These are phyloP conservation scores for Pseudococcus jackbeardsleyi DNA, from an alignment of 2,888 invertebrate genomes.

Conservation along the genomic window DNA sequence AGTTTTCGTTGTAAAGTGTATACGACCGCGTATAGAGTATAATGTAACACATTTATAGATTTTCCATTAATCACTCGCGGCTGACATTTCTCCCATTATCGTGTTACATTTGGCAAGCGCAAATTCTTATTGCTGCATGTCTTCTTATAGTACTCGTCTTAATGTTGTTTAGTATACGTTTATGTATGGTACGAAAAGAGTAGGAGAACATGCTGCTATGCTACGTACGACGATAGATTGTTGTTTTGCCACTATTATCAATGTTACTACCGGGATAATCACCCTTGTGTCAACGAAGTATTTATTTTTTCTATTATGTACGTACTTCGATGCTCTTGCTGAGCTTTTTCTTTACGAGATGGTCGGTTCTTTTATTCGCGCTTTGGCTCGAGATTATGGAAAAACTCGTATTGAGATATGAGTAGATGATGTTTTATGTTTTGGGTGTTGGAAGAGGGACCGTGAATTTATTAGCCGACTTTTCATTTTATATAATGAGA, in stretches of 20 bases:
- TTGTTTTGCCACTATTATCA: slow-evolving; percentile 57
- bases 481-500: no score
- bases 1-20: background rate
- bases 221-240: background rate
- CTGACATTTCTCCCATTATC: slow-evolving; percentile 64
- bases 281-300: slow-evolving; percentile 61
- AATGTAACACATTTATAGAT: slow-evolving; percentile 65
- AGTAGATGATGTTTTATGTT: no score
- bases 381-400: no score
- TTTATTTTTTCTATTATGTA: background rate
- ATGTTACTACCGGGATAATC: slow-evolving; percentile 58
- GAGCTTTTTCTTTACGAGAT: background rate
- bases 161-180: slow-evolving; percentile 54
- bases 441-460: no score
- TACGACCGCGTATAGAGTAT: slow-evolving; percentile 19
- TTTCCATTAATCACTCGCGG: slow-evolving; percentile 63
- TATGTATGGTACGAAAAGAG: background rate
- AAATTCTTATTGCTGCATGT: slow-evolving; percentile 58
- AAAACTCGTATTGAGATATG: no score
- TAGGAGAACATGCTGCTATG: background rate
- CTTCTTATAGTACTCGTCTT: slow-evolving; percentile 62
- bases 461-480: no score
- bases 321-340: background rate
- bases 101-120: slow-evolving; percentile 61
- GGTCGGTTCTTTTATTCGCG: no score